phyloP scores from a whole-genome alignment of 2,113 vertebrate species.

The Castor canadensis region DNA sequence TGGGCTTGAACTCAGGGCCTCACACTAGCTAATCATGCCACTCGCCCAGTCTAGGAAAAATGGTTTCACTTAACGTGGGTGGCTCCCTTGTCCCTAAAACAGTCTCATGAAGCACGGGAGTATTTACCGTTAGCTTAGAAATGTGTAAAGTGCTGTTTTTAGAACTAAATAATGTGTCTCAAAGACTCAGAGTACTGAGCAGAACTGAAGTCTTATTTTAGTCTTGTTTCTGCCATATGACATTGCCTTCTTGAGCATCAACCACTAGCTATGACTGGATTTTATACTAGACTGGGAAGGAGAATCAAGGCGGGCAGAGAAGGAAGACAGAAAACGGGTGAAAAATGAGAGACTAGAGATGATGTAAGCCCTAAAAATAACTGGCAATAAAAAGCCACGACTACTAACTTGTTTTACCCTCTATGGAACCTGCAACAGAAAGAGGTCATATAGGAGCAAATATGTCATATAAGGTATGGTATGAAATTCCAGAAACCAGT shows the following conservation, averaged over 20 bases:
- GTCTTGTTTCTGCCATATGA: background rate
- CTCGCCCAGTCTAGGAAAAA: too few species aligned
- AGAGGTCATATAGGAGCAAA: background rate
- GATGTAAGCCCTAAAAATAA: background rate
- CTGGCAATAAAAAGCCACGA: background rate
- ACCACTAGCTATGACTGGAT: background rate
- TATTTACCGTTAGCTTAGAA: background rate
- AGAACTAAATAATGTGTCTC: background rate
- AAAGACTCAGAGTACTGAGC: background rate
- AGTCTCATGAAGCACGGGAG: background rate
- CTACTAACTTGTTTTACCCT: background rate
- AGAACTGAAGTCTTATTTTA: background rate
- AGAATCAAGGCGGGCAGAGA: background rate
- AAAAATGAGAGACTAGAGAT: background rate
- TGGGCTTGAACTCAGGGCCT: too few species aligned
- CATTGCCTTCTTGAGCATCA: background rate
- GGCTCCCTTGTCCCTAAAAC: background rate
- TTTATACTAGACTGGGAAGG: background rate
- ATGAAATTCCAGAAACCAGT: background rate
- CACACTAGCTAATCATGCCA: too few species aligned
- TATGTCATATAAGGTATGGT: background rate
- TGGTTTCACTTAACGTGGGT: background rate
- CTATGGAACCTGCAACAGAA: background rate
- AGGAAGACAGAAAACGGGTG: background rate
- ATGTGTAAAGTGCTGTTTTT: background rate